Base-by-base conservation (phyloP, 2,888 invertebrate genomes). In the Mycalesis mineus region DNA sequence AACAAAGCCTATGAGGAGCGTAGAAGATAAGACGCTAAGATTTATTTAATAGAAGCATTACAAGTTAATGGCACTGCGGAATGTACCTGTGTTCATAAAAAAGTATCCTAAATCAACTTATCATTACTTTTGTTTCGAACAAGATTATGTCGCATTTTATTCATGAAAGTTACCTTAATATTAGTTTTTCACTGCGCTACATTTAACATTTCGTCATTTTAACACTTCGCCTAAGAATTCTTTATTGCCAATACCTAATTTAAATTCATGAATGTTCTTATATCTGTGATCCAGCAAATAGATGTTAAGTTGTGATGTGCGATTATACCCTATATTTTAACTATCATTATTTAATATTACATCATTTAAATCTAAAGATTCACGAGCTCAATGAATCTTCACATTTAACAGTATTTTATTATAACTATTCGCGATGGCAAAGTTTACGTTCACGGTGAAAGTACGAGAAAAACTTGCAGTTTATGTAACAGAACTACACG, bases 221-320 rank as follows among this genome's bases (percentile, higher is more conserved):
- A 73, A 70, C 71, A 66, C 59, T 70, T 74, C 73, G 70, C 68
- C 75, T 76, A 75, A 71, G 48, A 69, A 73, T 73, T 70, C 67
- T 80, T 88, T 86, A 87, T 88, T 86, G 86, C 86, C 84, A 83
- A 84, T 80, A 77, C 63, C 78, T 82, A 69, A 61, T 68, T 70
- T 65, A 63, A 67, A 69, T 65, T 68, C 66, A 67, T 68, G 63
- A 67, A 72, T 68, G 73, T 67, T 66, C 65, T 69, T 68, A 68
- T 60, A 67, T 74, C 77, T 72, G 80, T 84, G 88, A 86, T 78
- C 72, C 82, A 71, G 80, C 85, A 78, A 86, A 86, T 82, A 88
- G 71, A 69, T 84, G 81, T 83, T 87, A 89, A 88, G 84, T 89
- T 88, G 88, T 89, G 88, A 88, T 82, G 74, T 82, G 85, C 87